Percentiles rank a stretch among this genome's conserved stretches.
These are phyloP conservation scores for Cotesia glomerata DNA, from an alignment of 1,140 invertebrate species.

Conservation along the genomic window DNA sequence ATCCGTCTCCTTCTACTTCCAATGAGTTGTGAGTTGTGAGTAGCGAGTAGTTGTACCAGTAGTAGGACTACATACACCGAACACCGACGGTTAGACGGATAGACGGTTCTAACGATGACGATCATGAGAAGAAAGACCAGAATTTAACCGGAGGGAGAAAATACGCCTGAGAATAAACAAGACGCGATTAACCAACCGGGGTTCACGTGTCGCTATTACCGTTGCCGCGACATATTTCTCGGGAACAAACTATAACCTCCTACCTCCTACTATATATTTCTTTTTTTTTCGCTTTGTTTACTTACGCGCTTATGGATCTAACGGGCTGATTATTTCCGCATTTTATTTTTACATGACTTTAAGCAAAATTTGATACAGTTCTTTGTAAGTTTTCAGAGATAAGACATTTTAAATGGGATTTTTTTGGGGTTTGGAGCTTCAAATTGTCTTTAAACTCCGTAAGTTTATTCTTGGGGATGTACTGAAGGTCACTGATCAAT, in stretches of 20 bases:
- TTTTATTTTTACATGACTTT: too few species aligned
- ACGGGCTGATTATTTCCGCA: too few species aligned
- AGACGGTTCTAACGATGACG: background rate
- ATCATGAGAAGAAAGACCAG: background rate
- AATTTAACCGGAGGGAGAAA: background rate
- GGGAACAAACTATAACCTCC: background rate
- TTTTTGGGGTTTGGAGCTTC: too few species aligned
- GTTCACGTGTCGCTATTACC: conserved; percentile 10
- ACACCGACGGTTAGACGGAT: background rate
- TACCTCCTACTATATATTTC: background rate
- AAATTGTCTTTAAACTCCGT: too few species aligned
- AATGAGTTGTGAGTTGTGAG: background rate
- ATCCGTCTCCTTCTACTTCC: background rate
- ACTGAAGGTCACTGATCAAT: too few species aligned
- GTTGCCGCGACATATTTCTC: conserved; percentile 26
- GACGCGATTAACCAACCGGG: background rate
- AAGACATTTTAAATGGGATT: too few species aligned
- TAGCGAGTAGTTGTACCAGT: background rate
- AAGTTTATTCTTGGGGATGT: too few species aligned
- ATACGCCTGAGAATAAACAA: background rate
- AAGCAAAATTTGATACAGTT: too few species aligned
- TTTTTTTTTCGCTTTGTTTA: background rate
- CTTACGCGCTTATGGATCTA: too few species aligned
- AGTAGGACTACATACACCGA: background rate
- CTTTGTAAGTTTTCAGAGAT: too few species aligned